phyloP scores from a whole-genome alignment of 2,113 vertebrate genomes.

The Anoplopoma fimbria region DNA sequence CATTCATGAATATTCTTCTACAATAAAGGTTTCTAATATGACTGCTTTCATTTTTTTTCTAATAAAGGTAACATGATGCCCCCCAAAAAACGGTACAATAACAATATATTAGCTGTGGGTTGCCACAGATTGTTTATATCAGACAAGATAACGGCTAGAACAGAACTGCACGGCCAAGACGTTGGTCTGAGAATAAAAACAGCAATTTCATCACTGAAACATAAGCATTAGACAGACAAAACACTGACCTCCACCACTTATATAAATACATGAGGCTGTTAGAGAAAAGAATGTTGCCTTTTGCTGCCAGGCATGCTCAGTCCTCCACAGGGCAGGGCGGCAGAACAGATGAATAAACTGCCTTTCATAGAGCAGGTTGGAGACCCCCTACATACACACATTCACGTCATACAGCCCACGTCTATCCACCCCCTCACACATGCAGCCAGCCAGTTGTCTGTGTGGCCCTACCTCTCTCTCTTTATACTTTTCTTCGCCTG shows the following conservation, averaged over 20 bases:
- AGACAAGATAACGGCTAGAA: background rate
- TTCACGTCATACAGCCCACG: constrained; percentile 23
- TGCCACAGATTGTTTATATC: constrained; percentile 3
- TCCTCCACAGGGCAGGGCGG: constrained; percentile 39
- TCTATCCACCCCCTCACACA: constrained; percentile 61
- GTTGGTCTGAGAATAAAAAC: constrained; percentile 35
- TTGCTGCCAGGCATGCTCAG: constrained; percentile 12
- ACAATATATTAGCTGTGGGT: background rate
- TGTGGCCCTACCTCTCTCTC: constrained; percentile 2
- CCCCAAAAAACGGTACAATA: background rate
- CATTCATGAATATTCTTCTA: constrained; percentile 14
- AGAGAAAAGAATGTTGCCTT: constrained; percentile 35
- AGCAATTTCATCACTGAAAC: constrained; percentile 15
- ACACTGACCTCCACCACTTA: constrained; percentile 55
- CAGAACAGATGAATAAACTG: constrained; percentile 50
- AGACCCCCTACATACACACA: constrained; percentile 13
- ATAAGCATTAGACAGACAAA: constrained; percentile 51
- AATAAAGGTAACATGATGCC: background rate
- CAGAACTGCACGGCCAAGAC: constrained; percentile 26
- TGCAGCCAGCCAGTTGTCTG: constrained; percentile 51
- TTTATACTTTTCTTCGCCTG: constrained; percentile 8
- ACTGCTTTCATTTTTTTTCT: constrained; percentile 2
- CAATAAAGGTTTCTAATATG: constrained; percentile 5
- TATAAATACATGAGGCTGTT: constrained; percentile 57
- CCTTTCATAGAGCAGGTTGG: constrained; percentile 36